A percentile compares a stretch with the other conserved stretches of the same genome.
These are phyloP conservation scores for Solea senegalensis DNA, from an alignment of 2,113 vertebrate genomes.

Conservation along the genomic window DNA sequence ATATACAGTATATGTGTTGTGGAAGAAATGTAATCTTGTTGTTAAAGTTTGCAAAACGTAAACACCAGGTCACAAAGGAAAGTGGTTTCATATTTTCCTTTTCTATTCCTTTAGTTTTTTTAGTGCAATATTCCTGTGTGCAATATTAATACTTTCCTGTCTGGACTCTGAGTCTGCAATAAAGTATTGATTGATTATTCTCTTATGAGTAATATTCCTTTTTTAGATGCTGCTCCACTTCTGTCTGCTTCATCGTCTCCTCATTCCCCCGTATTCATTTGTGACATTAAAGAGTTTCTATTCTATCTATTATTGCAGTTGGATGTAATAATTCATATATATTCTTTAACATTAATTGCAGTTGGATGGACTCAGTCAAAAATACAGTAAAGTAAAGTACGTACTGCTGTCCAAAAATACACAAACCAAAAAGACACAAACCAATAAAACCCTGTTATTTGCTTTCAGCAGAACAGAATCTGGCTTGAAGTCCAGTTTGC, in stretches of 20 bases:
- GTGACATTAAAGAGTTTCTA: too few relatives aligned
- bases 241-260: background rate
- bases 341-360: background rate
- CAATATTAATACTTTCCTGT: background rate
- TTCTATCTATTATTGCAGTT: too few relatives aligned
- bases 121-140: background rate
- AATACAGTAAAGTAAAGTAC: background rate
- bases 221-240: background rate
- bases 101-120: background rate
- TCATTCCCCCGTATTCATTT: background rate
- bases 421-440: background rate
- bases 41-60: too few relatives aligned
- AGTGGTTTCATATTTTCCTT: background rate
- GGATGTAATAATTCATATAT: too few relatives aligned
- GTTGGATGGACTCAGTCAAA: background rate
- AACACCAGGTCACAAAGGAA: too few relatives aligned
- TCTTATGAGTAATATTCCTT: background rate
- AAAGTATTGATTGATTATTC: background rate
- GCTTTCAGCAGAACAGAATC: conserved; percentile 3
- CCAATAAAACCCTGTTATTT: conserved; percentile 1
- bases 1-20: too few relatives aligned
- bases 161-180: background rate
- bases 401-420: background rate
- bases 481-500: conserved; percentile 35
- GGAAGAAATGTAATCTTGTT: too few relatives aligned